Base-by-base conservation (phyloP, 2,113 vertebrate species). In the Thomomys bottae region DNA sequence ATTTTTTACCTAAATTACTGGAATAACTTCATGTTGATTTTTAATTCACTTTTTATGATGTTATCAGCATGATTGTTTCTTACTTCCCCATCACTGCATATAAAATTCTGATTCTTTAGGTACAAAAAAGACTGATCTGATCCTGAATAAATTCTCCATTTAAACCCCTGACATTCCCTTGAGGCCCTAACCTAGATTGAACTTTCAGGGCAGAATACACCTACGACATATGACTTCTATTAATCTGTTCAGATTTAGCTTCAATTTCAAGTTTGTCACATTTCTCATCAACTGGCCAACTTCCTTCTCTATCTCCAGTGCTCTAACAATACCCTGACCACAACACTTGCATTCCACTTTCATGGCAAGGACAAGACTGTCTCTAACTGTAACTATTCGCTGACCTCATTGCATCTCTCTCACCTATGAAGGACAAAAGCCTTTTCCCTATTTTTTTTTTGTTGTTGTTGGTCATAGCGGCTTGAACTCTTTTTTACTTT, bases 181-280 rank as follows among this genome's bases (percentile, higher is more conserved):
- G 40, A 77, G 38, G 76, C 38, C 64, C 32, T 4, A 6, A 82
- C 11, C 63, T 72, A 86, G 67, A 68, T 2, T n/a, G 40, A 86
- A 57, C 30, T 73, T 85, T 91, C 26, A 93, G 81, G 59, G 63
- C n/a, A 86, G 40, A 86, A 75, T 68, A n/a, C 0, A 64, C 49
- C 15, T 17, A 54, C 14, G 17, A 4, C 49, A 54, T 15, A 54
- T 54, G 49, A 15, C 49, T 54, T 54, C 49, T 54, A 54, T 15
- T 54, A 54, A 54, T 54, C 49, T 54, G 49, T 54, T 54, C 14
- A 15, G 49, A 54, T 54, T 54, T 61, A 61, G 59, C 59, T 75
- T 36, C 76, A 90, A 61, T 10, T 30, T 77, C 75, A 77, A 32
- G 20, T 87, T 34, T 71, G 24, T 10, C 67, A 40, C 66, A 61